Conservation (phyloP, 2,888 invertebrate species). For the Leptinotarsa peninsularis region DNA sequence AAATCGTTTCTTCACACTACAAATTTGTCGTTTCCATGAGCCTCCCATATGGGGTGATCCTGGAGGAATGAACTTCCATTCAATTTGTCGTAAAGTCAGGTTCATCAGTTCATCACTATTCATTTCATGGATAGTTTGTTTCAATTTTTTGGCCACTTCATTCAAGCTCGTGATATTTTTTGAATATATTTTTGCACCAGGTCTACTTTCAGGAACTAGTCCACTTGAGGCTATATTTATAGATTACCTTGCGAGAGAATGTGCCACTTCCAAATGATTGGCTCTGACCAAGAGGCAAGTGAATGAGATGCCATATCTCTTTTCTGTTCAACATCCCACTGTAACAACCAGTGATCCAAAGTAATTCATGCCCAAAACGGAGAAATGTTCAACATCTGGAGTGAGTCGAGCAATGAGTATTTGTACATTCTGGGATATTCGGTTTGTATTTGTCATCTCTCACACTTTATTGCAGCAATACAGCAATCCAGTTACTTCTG, state of each 20-base stretch:
- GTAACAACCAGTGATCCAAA: not conserved
- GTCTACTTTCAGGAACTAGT: not conserved
- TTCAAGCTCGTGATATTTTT: not conserved
- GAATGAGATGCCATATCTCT: not conserved
- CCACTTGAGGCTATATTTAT: not conserved
- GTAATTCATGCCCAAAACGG: not conserved
- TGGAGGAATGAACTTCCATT: not conserved
- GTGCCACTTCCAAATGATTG: too few relatives aligned
- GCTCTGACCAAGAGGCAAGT: too few relatives aligned
- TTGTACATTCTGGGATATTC: not conserved
- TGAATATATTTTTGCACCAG: not conserved
- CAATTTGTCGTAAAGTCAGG: not conserved
- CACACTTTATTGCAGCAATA: not conserved
- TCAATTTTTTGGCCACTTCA: not conserved
- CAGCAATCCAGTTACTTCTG: not conserved
- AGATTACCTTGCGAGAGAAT: too few relatives aligned
- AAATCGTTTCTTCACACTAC: too few relatives aligned
- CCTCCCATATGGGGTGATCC: too few relatives aligned
- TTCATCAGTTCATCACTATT: not conserved
- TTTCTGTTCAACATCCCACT: not conserved
- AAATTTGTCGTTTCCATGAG: too few relatives aligned
- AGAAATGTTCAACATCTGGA: not conserved
- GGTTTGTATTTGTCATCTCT: not conserved
- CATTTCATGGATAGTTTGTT: not conserved
- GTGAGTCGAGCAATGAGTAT: not conserved